phyloP scores from a whole-genome alignment of 1,140 invertebrate genomes.

The Dryas iulia region DNA sequence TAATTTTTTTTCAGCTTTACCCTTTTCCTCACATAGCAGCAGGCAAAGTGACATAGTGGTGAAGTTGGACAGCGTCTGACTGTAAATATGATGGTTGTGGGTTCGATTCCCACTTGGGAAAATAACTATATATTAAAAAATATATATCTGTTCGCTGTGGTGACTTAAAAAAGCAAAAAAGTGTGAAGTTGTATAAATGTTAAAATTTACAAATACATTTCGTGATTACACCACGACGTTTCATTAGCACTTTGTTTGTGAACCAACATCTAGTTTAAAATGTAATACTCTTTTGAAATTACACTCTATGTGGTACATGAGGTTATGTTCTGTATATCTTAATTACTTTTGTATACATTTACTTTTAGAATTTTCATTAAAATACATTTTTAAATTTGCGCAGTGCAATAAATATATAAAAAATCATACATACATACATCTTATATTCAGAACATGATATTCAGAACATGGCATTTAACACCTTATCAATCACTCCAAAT shows the following conservation, averaged over 20 bases:
- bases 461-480: no score
- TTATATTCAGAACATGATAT: no score
- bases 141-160: no score
- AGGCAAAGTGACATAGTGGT: no score
- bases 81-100: no score
- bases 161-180: no score
- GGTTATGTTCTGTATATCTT: neutral
- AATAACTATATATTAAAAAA: no score
- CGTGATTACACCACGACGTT: neutral
- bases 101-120: no score
- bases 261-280: neutral
- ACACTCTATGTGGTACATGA: neutral
- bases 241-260: conserved; percentile 1
- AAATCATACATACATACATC: neutral
- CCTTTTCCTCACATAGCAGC: no score
- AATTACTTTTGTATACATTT: neutral
- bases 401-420: neutral
- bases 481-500: neutral
- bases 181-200: neutral
- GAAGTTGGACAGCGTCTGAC: no score
- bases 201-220: neutral
- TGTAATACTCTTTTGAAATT: conserved; percentile 3
- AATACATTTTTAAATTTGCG: neutral
- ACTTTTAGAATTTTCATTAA: neutral
- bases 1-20: no score